Evolutionary conservation across 2,113 vertebrate genomes (phyloP).

Genomic region (Entosphenus tridentatus): DNA sequence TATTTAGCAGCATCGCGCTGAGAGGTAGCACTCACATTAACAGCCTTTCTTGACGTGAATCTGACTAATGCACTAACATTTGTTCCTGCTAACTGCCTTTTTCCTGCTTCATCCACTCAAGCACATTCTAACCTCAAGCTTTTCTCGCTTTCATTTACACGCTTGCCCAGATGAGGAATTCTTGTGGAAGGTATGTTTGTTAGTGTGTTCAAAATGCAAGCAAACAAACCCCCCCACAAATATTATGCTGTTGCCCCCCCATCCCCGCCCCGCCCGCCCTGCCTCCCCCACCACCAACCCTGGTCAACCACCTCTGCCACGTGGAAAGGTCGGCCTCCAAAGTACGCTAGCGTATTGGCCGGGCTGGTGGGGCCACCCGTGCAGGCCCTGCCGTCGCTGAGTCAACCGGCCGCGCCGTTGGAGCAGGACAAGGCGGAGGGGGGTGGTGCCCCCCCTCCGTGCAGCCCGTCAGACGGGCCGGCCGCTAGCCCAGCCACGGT

Average conservation of each 20-base stretch:
- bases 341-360: constrained; percentile 6
- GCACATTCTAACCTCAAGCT: constrained; percentile 7
- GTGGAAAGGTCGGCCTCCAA: constrained; percentile 2
- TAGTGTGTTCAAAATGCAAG: neutral
- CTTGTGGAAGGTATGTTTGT: constrained; percentile 76
- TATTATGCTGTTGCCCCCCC: too few species aligned
- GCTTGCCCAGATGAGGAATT: constrained; percentile 68
- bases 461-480: too few species aligned
- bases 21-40: too few species aligned
- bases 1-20: too few species aligned
- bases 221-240: too few species aligned
- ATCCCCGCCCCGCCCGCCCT: neutral
- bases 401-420: neutral
- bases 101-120: too few species aligned
- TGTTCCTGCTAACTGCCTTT: too few species aligned
- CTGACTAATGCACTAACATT: too few species aligned
- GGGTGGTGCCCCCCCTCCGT: neutral
- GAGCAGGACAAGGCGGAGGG: constrained; percentile 4
- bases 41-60: too few species aligned
- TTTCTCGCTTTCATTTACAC: constrained; percentile 46
- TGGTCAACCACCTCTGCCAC: too few species aligned
- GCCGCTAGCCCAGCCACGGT: too few species aligned
- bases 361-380: neutral
- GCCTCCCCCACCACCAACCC: neutral
- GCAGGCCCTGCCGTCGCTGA: neutral